Conservation (phyloP, 2,888 invertebrate species). For the Lydus trimaculatus region DNA sequence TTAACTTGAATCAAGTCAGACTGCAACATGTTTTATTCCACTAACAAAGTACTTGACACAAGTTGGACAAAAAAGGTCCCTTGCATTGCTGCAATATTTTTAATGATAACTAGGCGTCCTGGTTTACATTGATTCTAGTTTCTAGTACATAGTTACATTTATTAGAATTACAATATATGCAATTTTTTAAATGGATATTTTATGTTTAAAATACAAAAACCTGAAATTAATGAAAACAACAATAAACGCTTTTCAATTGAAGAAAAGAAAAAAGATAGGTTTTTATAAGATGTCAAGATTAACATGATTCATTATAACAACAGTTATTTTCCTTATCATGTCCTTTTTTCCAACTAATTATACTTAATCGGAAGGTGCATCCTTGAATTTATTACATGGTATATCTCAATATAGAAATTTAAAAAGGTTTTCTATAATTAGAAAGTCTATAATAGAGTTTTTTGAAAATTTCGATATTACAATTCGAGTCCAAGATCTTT, state of each 20-base stretch:
- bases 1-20: too few species aligned
- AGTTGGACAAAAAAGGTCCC: neutral
- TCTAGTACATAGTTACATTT: too few species aligned
- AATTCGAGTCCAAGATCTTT: neutral
- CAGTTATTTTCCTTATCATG: neutral
- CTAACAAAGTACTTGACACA: neutral
- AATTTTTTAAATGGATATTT: too few species aligned
- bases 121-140: neutral
- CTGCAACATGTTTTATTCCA: neutral
- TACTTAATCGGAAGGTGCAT: neutral
- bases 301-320: neutral
- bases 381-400: neutral
- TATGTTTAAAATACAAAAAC: too few species aligned
- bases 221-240: too few species aligned
- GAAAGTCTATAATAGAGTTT: neutral
- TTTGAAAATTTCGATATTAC: neutral
- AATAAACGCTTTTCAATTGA: too few species aligned
- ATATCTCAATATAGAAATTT: slow-evolving; percentile 3
- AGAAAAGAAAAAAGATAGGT: too few species aligned
- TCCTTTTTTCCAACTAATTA: neutral
- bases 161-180: too few species aligned
- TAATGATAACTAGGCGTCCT: neutral
- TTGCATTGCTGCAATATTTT: neutral
- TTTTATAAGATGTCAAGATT: neutral
- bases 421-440: slow-evolving; percentile 5